Evolutionary conservation across 2,797 vertebrate genomes (phyloP).

Genomic region (Nothura maculosa): DNA sequence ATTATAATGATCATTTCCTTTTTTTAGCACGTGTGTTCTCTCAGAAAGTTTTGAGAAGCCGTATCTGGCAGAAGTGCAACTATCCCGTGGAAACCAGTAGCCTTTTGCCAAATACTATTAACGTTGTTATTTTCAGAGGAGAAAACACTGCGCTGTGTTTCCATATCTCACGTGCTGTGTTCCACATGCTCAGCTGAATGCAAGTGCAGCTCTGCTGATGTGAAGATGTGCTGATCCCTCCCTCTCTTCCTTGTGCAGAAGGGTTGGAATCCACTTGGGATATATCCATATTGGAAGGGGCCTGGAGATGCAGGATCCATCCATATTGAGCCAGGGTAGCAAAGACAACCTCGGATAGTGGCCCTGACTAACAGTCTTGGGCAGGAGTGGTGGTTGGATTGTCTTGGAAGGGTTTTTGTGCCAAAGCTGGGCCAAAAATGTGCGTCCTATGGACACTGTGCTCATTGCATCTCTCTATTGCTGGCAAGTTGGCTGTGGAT

Average conservation of each 20-base stretch:
- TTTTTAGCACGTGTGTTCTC: slow-evolving; percentile 22
- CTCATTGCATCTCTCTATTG: not conserved
- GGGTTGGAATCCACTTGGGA: not conserved
- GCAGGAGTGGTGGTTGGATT: not conserved
- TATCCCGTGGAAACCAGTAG: not conserved
- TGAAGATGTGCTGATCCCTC: not conserved
- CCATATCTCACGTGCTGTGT: not conserved
- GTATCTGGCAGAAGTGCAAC: not conserved
- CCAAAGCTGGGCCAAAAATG: rapidly evolving
- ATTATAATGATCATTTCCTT: not conserved
- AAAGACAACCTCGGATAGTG: not conserved
- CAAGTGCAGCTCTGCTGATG: not conserved
- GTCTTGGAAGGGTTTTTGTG: rapidly evolving
- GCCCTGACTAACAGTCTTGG: not conserved
- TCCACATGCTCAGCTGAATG: not conserved
- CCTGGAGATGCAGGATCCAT: rapidly evolving
- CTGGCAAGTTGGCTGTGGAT: not conserved
- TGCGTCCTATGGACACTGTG: not conserved
- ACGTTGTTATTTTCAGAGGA: not conserved
- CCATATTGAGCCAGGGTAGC: not conserved
- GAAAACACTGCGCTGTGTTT: not conserved
- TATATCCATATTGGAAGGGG: not conserved
- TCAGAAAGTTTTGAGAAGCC: slow-evolving; percentile 21
- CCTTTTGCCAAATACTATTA: slow-evolving; percentile 38
- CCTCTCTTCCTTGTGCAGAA: not conserved